Evolutionary conservation across 2,888 invertebrate species (phyloP).

Genomic region (Netelia virgata): DNA sequence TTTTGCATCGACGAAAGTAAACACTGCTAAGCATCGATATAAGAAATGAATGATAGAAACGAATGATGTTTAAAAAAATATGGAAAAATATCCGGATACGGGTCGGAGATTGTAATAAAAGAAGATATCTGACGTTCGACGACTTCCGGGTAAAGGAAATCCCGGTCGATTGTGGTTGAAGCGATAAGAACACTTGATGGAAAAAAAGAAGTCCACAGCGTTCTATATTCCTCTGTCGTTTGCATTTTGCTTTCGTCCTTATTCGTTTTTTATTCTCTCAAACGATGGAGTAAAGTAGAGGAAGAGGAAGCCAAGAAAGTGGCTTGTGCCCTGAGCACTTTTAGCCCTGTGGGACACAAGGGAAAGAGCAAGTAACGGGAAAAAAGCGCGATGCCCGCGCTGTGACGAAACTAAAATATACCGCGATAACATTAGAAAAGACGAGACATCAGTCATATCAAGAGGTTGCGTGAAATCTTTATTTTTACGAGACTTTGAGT

Average conservation of each 20-base stretch:
- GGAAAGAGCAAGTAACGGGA: not conserved
- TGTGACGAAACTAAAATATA: slow-evolving; percentile 57
- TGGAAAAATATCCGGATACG: not conserved
- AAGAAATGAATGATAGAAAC: not conserved
- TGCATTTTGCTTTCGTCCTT: not conserved
- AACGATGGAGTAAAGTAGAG: not conserved
- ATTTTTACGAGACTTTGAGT: slow-evolving; percentile 58
- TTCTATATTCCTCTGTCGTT: not conserved
- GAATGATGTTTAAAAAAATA: not conserved
- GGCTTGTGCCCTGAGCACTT: not conserved
- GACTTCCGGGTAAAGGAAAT: slow-evolving; percentile 13
- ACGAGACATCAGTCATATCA: slow-evolving; percentile 50
- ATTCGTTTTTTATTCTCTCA: not conserved
- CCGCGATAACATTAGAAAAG: slow-evolving; percentile 51
- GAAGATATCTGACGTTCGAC: not conserved
- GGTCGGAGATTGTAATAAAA: not conserved
- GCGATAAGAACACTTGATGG: slow-evolving; percentile 19
- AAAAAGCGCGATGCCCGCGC: slow-evolving; percentile 2
- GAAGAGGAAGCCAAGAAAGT: not conserved
- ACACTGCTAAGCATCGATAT: not conserved
- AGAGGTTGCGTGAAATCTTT: slow-evolving; percentile 48
- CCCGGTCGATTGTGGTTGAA: slow-evolving; percentile 35
- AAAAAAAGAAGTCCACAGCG: not conserved
- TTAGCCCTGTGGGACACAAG: not conserved
- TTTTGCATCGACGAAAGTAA: not conserved